Evolutionary conservation across 2,113 vertebrate genomes (phyloP).

Genomic region (Ammodytes marinus): DNA sequence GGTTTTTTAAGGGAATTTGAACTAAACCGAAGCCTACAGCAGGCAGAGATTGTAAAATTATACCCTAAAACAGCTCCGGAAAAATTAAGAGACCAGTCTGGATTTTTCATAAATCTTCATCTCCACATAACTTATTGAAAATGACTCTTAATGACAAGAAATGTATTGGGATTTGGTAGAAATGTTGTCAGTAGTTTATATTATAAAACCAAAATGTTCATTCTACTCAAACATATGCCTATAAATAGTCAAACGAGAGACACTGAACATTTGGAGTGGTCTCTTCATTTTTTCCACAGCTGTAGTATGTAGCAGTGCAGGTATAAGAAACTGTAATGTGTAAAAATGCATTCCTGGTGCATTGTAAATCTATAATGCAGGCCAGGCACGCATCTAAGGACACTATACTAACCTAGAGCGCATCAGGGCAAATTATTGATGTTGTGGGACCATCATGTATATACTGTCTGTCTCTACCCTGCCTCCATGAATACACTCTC

Average conservation of each 20-base stretch:
- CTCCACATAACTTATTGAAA: too few species aligned
- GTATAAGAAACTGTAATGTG: background rate
- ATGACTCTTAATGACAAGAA: too few species aligned
- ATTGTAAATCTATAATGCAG: background rate
- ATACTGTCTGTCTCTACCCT: background rate
- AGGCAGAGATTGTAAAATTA: background rate
- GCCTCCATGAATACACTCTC: conserved; percentile 2
- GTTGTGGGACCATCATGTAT: conserved; percentile 2
- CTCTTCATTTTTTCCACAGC: too few species aligned
- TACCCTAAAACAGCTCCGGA: too few species aligned
- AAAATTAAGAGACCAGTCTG: too few species aligned
- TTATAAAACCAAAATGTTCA: too few species aligned
- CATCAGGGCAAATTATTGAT: conserved; percentile 48
- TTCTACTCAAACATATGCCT: too few species aligned
- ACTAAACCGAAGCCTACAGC: conserved; percentile 5
- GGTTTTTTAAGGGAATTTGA: background rate
- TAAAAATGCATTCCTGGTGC: background rate
- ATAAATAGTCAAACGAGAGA: too few species aligned
- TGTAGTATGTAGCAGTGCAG: background rate
- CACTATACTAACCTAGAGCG: background rate
- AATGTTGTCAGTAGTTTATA: too few species aligned
- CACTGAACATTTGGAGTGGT: too few species aligned
- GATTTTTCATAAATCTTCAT: too few species aligned
- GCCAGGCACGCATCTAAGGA: background rate
- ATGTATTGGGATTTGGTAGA: too few species aligned